A percentile compares a stretch with the other conserved stretches of the same genome.
These are phyloP conservation scores for Drosophila micromelanica DNA, from an alignment of 1,140 invertebrate species.

Conservation along the genomic window DNA sequence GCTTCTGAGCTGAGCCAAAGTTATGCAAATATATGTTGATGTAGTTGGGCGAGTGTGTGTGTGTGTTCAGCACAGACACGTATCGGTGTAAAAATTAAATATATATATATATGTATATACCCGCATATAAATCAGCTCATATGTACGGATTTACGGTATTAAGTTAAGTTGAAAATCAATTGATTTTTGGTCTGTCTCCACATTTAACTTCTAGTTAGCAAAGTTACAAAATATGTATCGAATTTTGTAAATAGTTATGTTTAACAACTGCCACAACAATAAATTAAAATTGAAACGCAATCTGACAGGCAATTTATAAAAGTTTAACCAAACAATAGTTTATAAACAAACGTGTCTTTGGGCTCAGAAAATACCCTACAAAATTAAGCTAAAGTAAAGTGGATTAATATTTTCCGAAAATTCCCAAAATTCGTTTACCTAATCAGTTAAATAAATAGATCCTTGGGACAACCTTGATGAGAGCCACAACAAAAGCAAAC, in stretches of 20 bases:
- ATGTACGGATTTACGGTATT: too few relatives aligned
- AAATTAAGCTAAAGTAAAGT: neutral
- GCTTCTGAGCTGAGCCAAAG: neutral
- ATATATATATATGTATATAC: too few relatives aligned
- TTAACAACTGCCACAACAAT: neutral
- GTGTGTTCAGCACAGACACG: neutral
- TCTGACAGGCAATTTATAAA: constrained; percentile 16
- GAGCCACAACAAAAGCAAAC: constrained; percentile 7
- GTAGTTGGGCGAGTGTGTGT: neutral
- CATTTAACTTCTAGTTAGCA: neutral
- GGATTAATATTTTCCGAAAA: neutral
- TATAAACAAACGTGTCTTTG: neutral
- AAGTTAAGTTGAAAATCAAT: too few relatives aligned
- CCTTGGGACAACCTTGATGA: neutral
- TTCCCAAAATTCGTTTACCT: neutral
- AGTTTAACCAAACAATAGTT: constrained; percentile 6
- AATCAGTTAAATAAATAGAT: too few relatives aligned
- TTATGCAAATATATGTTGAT: too few relatives aligned
- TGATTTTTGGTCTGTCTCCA: too few relatives aligned
- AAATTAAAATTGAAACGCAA: neutral
- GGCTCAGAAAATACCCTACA: too few relatives aligned
- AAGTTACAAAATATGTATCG: too few relatives aligned
- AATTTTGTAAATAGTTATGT: too few relatives aligned
- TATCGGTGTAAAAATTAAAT: neutral
- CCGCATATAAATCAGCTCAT: too few relatives aligned